Evolutionary conservation across 1,140 invertebrate species (phyloP), one percentile per base, ranked within the genome.

Genomic region (Laupala kohalensis): DNA sequence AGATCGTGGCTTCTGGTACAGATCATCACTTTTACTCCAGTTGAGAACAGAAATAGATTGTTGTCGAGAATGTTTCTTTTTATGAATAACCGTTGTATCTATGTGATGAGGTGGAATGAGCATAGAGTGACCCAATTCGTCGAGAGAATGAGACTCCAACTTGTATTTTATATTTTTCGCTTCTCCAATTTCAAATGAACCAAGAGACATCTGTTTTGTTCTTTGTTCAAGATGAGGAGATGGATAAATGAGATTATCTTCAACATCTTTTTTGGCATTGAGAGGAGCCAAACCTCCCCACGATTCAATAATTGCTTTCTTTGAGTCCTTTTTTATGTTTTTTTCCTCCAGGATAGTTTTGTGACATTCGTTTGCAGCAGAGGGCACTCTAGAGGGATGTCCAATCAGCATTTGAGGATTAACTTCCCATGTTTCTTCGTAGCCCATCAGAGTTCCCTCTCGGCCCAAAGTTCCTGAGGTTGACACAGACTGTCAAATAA

Each of bases 341-440:
- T 26, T 13, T 29, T 71, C 63, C 15, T 71, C 70, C 25, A 64
- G 53, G 25, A 71, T 28, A 9, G 63, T 13, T 2, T 28, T 64
- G 6, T 66, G 64, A 13, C 25, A 27, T 28, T 71, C 70, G 2
- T n/a, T n/a, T n/a, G n/a, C 27, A n/a, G 4, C n/a, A 4, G 24
- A 62, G 24, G 69, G 13, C 23, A 23, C 4, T 53, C 53, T 37
- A 64, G 71, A 68, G 6, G 53, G 24, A 25, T 23, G 15, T 28
- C n/a, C 3, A 24, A 5, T 30, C 9, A 29, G 67, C 12, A 72
- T 25, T 28, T 68, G 71, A 53, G 71, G 71, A 73, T 75, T 75
- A 15, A 70, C 67, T 68, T 75, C 75, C 75, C 75, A 76, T 19
- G 74, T 70, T 68, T 76, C 75, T 65, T 76, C 75, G 67, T 73